phyloP scores from a whole-genome alignment of 2,797 vertebrate genomes.

The Gymnoscopelus braueri region DNA sequence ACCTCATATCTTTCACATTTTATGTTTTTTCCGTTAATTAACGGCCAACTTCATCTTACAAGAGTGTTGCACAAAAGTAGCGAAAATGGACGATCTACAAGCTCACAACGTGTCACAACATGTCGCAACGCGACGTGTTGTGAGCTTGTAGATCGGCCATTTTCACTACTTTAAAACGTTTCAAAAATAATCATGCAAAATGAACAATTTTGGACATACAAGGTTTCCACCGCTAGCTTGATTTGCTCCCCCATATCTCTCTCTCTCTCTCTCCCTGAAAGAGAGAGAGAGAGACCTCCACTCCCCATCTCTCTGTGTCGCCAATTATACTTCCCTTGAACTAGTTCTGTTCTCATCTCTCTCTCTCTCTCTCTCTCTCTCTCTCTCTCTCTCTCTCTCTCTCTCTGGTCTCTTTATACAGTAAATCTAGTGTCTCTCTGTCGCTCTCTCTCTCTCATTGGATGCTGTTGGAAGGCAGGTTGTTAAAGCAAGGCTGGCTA shows the following conservation, averaged over 20 bases:
- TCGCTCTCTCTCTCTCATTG: slow-evolving; percentile 47
- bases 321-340: slow-evolving; percentile 60
- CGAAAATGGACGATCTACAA: no score
- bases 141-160: no score
- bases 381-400: not conserved
- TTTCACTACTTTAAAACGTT: not conserved
- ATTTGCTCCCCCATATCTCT: not conserved
- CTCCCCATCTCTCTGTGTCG: slow-evolving; percentile 47
- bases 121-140: no score
- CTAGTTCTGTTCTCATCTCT: not conserved
- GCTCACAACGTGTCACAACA: no score
- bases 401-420: not conserved
- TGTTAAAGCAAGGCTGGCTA: slow-evolving; percentile 61
- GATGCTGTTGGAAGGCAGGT: slow-evolving; percentile 44
- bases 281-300: slow-evolving; percentile 30
- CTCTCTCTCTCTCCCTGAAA: not conserved
- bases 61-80: no score
- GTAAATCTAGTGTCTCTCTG: slow-evolving; percentile 2
- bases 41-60: no score
- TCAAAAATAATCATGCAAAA: no score
- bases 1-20: no score
- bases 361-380: not conserved
- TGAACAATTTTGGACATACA: no score
- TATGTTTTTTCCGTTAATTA: no score
- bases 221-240: not conserved